Conservation (phyloP, 2,797 vertebrate species). For the Rhynchotus rufescens region DNA sequence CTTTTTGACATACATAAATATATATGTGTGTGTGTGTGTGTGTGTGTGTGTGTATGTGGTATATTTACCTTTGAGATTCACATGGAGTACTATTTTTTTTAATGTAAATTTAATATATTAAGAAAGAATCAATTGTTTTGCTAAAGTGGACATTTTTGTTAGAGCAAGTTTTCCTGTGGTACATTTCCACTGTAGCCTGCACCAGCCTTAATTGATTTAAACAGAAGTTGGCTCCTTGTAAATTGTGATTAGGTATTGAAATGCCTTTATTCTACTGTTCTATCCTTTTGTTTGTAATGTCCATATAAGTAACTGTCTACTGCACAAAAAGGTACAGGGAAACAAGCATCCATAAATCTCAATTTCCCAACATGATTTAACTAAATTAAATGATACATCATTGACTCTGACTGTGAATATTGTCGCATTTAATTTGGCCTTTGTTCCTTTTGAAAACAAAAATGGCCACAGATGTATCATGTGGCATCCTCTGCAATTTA, state of each 20-base stretch:
- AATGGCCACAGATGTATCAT: not conserved
- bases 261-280: not conserved
- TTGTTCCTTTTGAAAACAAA: not conserved
- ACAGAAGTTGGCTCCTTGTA: not conserved
- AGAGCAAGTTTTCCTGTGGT: not conserved
- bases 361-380: not conserved
- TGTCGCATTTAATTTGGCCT: not conserved
- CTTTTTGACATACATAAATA: conserved; percentile 72
- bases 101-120: not conserved
- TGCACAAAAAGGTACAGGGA: not conserved
- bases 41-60: not conserved
- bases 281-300: not conserved
- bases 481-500: not conserved
- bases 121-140: not conserved
- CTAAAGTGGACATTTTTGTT: not conserved
- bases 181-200: not conserved
- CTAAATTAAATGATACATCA: not conserved
- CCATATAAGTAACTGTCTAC: accelerated
- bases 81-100: not conserved
- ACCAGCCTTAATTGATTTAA: not conserved
- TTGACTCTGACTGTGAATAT: not conserved
- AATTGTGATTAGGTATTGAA: not conserved
- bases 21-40: not conserved
- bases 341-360: not conserved
- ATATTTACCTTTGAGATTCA: not conserved